These are phyloP conservation scores for Cordilura impudica DNA, from an alignment of 2,888 invertebrate species.

Conservation along the genomic window DNA sequence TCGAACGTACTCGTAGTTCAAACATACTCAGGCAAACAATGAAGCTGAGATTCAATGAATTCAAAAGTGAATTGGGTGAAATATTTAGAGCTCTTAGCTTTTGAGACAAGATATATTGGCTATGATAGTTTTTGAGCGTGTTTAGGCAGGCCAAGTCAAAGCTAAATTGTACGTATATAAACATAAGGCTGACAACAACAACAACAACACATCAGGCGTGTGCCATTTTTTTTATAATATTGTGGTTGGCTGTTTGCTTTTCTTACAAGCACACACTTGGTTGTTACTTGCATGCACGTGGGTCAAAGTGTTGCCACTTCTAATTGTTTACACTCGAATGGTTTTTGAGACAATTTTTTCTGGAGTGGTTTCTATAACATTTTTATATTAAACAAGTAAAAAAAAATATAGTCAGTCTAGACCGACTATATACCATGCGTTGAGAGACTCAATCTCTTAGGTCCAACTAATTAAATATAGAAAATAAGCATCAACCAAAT, in stretches of 20 bases:
- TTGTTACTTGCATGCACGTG: conserved; percentile 39
- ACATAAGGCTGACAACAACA: conserved; percentile 12
- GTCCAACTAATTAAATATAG: too few species aligned
- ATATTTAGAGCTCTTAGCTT: conserved; percentile 60
- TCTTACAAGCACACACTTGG: neutral
- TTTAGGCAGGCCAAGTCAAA: conserved; percentile 55
- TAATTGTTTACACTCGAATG: conserved; percentile 63
- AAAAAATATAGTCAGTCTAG: too few species aligned
- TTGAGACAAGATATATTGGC: conserved; percentile 51
- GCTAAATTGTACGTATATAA: conserved; percentile 37
- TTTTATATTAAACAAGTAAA: conserved; percentile 1
- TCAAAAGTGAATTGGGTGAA: conserved; percentile 53
- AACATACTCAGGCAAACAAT: conserved; percentile 11
- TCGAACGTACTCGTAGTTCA: too few species aligned
- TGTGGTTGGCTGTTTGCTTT: neutral
- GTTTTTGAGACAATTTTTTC: conserved; percentile 16
- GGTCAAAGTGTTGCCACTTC: conserved; percentile 65
- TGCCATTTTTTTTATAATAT: conserved; percentile 50
- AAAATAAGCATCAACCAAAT: too few species aligned
- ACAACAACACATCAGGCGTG: conserved; percentile 56
- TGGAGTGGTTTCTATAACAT: conserved; percentile 25
- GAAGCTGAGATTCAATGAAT: conserved; percentile 7
- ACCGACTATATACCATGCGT: too few species aligned
- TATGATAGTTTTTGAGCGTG: conserved; percentile 51
- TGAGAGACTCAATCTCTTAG: too few species aligned